Conservation (phyloP, 2,888 invertebrate genomes). For the Lycaena phlaeas region DNA sequence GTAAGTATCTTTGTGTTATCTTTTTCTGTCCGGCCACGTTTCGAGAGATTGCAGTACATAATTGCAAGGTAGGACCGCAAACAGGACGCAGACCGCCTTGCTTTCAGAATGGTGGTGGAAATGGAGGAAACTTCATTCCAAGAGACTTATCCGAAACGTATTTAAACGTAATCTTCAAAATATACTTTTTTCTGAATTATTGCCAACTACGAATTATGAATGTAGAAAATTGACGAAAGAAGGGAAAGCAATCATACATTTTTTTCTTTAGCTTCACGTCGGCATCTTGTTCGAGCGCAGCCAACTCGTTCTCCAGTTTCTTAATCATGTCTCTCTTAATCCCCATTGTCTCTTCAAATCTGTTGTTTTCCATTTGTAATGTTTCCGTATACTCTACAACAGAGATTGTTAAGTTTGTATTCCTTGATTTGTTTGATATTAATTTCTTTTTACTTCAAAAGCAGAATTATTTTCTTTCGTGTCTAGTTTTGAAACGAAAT, state of each 20-base stretch:
- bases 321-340: conserved; percentile 32
- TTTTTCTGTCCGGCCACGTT: no score
- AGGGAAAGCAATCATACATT: conserved; percentile 32
- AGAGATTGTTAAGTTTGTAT: background rate
- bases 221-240: background rate
- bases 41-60: no score
- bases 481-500: no score
- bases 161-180: no score
- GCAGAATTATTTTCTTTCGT: background rate
- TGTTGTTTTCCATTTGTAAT: conserved; percentile 31
- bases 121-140: no score
- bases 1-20: no score
- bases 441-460: background rate
- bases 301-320: conserved; percentile 31
- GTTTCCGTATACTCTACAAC: conserved; percentile 29
- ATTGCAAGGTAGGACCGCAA: no score
- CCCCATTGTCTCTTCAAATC: conserved; percentile 29
- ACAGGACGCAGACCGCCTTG: no score
- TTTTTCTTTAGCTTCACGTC: conserved; percentile 35
- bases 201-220: no score
- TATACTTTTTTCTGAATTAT: no score
- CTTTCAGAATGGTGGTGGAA: no score
- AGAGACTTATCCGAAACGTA: no score
- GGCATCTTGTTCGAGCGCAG: conserved; percentile 26
- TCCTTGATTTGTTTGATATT: background rate